Evolutionary conservation across 2,113 vertebrate genomes (phyloP).

Genomic region (Amazona vittata): DNA sequence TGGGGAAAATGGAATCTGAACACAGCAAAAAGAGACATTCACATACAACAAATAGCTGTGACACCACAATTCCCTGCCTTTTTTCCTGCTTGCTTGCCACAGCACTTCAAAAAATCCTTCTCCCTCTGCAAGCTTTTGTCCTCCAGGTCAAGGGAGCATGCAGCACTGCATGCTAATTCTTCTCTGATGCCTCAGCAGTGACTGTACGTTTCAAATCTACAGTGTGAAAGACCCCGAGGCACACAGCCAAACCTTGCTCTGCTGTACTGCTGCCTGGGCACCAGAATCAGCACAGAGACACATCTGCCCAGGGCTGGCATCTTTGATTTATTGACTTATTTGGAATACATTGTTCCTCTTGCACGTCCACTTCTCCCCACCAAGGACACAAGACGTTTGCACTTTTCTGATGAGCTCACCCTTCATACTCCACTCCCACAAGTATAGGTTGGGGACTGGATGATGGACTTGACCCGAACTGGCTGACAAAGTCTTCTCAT

Average conservation of each 20-base stretch:
- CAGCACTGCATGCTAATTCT: not conserved
- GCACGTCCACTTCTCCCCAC: not conserved
- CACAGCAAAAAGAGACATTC: not conserved
- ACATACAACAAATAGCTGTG: not conserved
- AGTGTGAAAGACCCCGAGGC: not conserved
- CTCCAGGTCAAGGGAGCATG: not conserved
- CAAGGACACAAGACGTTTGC: not conserved
- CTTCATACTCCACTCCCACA: not conserved
- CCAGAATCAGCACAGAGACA: not conserved
- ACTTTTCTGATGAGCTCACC: conserved; percentile 49
- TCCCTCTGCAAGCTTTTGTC: not conserved
- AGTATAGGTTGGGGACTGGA: not conserved
- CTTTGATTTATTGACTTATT: conserved; percentile 34
- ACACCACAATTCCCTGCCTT: not conserved
- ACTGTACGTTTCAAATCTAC: not conserved
- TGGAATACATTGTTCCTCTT: not conserved
- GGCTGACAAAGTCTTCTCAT: conserved; percentile 48
- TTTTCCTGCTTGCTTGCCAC: not conserved
- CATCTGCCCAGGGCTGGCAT: not conserved
- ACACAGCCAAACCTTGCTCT: not conserved
- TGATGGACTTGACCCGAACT: conserved; percentile 17
- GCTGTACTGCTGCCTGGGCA: not conserved
- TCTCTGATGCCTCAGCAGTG: not conserved
- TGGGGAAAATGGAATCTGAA: not conserved
- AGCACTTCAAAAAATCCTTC: not conserved